Base-by-base conservation (phyloP, 2,113 vertebrate genomes). In the Gopherus flavomarginatus region DNA sequence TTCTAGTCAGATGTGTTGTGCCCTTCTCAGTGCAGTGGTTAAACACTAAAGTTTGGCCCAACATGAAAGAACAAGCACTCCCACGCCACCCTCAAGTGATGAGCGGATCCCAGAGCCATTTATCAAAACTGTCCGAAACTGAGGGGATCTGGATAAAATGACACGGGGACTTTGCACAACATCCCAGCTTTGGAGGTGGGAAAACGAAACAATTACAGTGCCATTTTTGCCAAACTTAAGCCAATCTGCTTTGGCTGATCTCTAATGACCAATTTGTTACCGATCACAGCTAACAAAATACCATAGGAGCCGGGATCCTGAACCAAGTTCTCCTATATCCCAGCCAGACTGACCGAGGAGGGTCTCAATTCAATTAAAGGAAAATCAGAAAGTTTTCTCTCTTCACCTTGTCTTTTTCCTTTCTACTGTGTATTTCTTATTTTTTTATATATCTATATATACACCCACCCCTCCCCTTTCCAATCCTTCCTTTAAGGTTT, bases 401-500 rank as follows among this genome's bases (percentile, higher is more conserved):
- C 83, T 95, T 90, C 90, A 81, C 59, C 88, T 94, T 93, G 81
- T 47, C 47, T 88, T 96, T 95, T 96, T 77, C 8, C 89, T 92
- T 90, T 54, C 49, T 97, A 95, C 94, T 86, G 82, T 96, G 83
- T 69, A 88, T 97, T 97, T 97, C 80, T 82, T 95, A 91, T 90
- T 78, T 42, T 72, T 65, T 86, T 81, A 87, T 81, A 54, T 42
- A 10, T 86, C 11, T 80, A 72, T 50, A 57, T 77, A 85, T 12
- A 29, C 22, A 17, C 22, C 65, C 94, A 92, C 92, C 95, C 98
- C 97, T 96, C 96, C 96, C 96, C 96, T 98, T 98, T 98, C 97
- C 98, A 98, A 98, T 98, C 98, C 98, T 98, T 98, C 98, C 98
- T 99, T 99, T 99, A 99, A 99, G 99, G 99, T 99, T 99, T 99